phyloP scores from a whole-genome alignment of 1,140 invertebrate species.

The Reticulitermes speratus region DNA sequence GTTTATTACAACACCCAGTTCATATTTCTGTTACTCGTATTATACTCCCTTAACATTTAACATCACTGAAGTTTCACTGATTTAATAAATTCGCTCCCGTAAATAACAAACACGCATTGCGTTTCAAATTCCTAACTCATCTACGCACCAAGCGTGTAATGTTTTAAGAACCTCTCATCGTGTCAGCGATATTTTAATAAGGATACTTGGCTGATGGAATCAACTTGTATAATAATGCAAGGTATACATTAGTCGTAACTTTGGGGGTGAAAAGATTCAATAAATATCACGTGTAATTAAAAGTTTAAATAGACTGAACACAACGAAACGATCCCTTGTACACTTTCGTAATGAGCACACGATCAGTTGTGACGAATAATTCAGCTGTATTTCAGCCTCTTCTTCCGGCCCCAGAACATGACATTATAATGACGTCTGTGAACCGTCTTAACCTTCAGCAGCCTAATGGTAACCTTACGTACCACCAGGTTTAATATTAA shows the following conservation, averaged over 20 bases:
- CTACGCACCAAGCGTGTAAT: neutral
- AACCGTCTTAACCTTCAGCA: neutral
- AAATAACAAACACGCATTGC: neutral
- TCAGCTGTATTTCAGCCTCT: neutral
- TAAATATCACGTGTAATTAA: neutral
- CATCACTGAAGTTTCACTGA: neutral
- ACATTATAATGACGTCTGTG: neutral
- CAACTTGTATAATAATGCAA: neutral
- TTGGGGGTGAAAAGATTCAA: neutral
- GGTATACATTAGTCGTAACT: neutral
- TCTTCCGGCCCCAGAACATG: neutral
- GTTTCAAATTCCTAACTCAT: neutral
- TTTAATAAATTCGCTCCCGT: neutral
- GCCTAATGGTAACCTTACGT: too few relatives aligned
- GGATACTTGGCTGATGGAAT: neutral
- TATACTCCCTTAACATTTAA: neutral
- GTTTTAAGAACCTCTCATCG: neutral
- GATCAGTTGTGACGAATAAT: neutral
- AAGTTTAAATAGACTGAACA: neutral
- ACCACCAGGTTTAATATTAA: too few relatives aligned
- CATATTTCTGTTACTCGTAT: neutral
- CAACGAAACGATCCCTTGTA: neutral
- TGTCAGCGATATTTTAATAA: neutral
- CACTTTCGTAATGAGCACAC: neutral
- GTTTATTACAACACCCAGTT: neutral